These are phyloP conservation scores for Scalopus aquaticus DNA, from an alignment of 2,113 vertebrate genomes.

Conservation along the genomic window DNA sequence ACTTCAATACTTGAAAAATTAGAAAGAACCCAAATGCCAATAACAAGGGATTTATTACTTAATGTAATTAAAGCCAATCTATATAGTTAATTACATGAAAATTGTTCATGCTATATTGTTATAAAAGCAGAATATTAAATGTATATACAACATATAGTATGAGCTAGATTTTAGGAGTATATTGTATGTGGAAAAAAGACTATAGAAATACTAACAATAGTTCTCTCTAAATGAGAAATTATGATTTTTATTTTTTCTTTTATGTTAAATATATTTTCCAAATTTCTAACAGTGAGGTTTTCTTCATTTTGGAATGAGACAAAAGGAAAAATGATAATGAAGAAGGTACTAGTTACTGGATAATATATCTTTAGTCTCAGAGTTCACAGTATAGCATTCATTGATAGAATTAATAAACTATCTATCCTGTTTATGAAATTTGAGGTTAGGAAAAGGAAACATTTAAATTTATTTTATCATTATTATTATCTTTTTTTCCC, in stretches of 20 bases:
- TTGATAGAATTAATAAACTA: conserved; percentile 22
- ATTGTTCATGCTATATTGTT: not conserved
- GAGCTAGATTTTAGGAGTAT: not conserved
- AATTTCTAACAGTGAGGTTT: not conserved
- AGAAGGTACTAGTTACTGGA: not conserved
- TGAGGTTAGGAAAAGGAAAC: not conserved
- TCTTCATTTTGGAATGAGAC: conserved; percentile 2
- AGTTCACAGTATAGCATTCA: not conserved
- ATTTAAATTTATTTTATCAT: not conserved
- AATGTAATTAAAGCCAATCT: not conserved
- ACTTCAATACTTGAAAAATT: not conserved
- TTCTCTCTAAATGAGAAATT: not conserved
- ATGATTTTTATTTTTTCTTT: conserved; percentile 32
- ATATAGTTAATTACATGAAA: not conserved
- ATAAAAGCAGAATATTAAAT: conserved; percentile 15
- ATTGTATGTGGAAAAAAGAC: not conserved
- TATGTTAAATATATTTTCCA: not conserved
- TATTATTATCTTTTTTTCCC: too few species aligned
- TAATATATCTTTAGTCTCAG: not conserved
- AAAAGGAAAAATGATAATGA: not conserved
- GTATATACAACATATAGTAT: not conserved
- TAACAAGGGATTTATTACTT: not conserved
- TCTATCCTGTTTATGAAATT: not conserved
- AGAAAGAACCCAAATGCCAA: not conserved
- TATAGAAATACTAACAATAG: not conserved